Conservation (phyloP, 2,113 vertebrate genomes). For the Egretta garzetta region DNA sequence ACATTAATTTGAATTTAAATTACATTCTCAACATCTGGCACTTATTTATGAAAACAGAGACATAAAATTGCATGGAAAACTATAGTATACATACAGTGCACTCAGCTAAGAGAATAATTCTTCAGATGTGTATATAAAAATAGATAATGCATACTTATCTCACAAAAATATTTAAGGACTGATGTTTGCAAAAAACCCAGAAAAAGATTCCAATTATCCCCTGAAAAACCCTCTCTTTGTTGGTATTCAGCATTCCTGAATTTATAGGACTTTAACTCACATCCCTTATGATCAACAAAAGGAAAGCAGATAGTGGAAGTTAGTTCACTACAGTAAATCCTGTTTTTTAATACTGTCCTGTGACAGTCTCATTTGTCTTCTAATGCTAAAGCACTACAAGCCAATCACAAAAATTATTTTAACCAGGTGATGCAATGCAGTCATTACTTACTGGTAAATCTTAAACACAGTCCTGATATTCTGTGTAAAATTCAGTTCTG, state of each 20-base stretch:
- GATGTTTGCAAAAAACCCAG: not conserved
- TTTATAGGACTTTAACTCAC: not conserved
- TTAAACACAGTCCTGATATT: not conserved
- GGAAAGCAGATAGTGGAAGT: not conserved
- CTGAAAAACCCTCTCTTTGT: accelerated
- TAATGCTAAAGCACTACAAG: not conserved
- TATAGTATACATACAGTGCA: not conserved
- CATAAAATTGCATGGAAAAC: conserved; percentile 13
- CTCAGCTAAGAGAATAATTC: conserved; percentile 29
- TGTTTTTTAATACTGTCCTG: not conserved
- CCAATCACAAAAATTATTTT: not conserved
- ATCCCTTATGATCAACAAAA: accelerated
- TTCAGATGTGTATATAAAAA: not conserved
- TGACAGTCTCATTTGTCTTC: not conserved
- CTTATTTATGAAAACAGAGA: conserved; percentile 41
- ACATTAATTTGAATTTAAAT: conserved; percentile 62
- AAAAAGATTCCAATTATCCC: not conserved
- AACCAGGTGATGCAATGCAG: not conserved
- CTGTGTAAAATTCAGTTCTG: not conserved
- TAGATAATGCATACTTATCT: not conserved
- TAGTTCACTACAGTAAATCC: not conserved
- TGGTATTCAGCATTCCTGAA: not conserved
- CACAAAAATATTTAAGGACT: not conserved
- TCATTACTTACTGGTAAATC: not conserved
- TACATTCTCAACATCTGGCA: not conserved